Evolutionary conservation across 2,113 vertebrate genomes (phyloP).

Genomic region (Thamnaconus septentrionalis): DNA sequence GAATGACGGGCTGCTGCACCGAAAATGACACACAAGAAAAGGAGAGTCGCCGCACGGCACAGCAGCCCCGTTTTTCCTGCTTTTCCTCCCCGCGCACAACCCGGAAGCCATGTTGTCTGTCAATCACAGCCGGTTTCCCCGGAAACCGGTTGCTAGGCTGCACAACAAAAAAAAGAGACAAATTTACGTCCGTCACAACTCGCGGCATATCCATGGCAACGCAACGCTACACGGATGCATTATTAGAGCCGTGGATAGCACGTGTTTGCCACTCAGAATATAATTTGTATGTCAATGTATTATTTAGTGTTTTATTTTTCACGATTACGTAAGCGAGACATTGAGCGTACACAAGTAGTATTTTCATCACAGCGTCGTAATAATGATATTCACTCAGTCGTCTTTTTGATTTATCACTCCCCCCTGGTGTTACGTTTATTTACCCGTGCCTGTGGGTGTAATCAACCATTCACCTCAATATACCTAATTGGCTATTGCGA

Average conservation of each 20-base stretch:
- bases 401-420: too few species aligned
- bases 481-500: conserved; percentile 24
- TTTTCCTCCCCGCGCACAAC: conserved; percentile 40
- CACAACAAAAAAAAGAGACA: conserved; percentile 80
- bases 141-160: conserved; percentile 80
- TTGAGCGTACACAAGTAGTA: too few species aligned
- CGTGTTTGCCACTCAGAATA: conserved; percentile 35
- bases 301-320: too few species aligned
- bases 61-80: background rate
- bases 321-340: too few species aligned
- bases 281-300: too few species aligned
- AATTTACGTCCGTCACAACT: conserved; percentile 76
- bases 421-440: background rate
- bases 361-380: too few species aligned
- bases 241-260: conserved; percentile 41
- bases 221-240: conserved; percentile 74
- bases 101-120: conserved; percentile 68
- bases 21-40: background rate
- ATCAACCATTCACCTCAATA: conserved; percentile 33
- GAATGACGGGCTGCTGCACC: background rate
- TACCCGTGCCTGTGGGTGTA: conserved; percentile 22
- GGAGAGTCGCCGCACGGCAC: background rate
- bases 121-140: conserved; percentile 64
- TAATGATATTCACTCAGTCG: too few species aligned
- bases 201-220: conserved; percentile 80